phyloP scores from a whole-genome alignment of 2,797 vertebrate species.

The Catharus ustulatus region DNA sequence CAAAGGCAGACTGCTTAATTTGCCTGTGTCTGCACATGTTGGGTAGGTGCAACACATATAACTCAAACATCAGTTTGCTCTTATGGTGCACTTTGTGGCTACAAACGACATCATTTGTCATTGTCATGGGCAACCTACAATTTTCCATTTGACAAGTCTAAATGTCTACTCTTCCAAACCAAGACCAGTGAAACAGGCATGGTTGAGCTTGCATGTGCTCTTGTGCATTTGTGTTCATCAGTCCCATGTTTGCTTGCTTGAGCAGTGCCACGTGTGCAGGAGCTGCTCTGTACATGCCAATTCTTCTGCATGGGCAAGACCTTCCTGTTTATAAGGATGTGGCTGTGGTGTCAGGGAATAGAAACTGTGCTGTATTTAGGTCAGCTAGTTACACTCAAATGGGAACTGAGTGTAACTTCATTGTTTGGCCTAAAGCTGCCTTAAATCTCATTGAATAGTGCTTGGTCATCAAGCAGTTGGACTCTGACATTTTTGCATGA shows the following conservation, averaged over 20 bases:
- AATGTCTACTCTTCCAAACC: not conserved
- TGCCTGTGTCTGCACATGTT: not conserved
- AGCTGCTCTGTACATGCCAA: not conserved
- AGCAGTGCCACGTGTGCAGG: not conserved
- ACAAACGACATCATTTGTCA: not conserved
- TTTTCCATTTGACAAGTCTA: not conserved
- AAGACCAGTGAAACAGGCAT: not conserved
- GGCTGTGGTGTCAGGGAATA: not conserved
- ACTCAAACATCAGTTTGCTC: not conserved
- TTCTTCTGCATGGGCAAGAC: not conserved
- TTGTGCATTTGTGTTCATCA: not conserved
- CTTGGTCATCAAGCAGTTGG: not conserved
- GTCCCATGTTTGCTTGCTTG: not conserved
- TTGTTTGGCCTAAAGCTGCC: not conserved
- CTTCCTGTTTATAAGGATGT: not conserved
- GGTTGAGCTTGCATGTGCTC: constrained; percentile 5
- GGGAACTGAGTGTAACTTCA: not conserved
- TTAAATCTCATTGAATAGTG: not conserved
- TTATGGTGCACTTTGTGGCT: not conserved
- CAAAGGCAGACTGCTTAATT: constrained; percentile 16
- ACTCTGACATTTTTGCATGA: not conserved
- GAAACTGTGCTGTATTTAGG: not conserved
- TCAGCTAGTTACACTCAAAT: not conserved
- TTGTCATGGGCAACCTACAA: not conserved
- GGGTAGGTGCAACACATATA: not conserved